A percentile compares a stretch with the other conserved stretches of the same genome.
Conservation (phyloP, 2,113 vertebrate genomes). For the Sylvietta virens region DNA sequence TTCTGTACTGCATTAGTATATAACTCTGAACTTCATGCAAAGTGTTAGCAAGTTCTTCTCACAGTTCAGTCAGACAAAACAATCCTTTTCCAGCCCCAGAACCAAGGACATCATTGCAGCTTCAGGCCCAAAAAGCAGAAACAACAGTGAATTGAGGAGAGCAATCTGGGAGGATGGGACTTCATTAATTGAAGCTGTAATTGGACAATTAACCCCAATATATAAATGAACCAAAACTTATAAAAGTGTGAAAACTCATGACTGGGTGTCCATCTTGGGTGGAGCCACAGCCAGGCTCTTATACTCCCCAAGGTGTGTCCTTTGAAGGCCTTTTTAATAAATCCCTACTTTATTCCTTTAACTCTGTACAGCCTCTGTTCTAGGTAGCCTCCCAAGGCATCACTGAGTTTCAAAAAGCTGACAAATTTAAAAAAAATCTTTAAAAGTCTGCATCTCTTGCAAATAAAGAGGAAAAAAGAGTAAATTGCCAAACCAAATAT, state of each 20-base stretch:
- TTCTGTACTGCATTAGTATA: not conserved
- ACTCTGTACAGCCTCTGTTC: not conserved
- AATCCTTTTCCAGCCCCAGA: not conserved
- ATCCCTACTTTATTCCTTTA: not conserved
- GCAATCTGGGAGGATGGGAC: not conserved
- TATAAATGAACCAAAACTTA: not conserved
- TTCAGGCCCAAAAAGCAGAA: not conserved
- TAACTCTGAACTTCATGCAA: not conserved
- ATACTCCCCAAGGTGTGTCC: not conserved
- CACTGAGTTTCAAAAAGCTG: not conserved
- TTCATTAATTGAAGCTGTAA: not conserved
- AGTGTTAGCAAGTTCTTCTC: not conserved
- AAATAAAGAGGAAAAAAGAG: not conserved
- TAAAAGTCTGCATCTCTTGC: not conserved
- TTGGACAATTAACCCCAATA: not conserved
- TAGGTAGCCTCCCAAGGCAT: not conserved
- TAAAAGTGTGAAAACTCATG: not conserved
- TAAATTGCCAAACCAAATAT: not conserved
- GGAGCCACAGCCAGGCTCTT: not conserved
- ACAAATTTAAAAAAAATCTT: not conserved
- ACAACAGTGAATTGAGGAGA: not conserved
- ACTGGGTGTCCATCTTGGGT: not conserved
- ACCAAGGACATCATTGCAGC: not conserved
- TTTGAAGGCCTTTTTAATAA: not conserved
- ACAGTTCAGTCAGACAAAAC: not conserved